phyloP scores from a whole-genome alignment of 2,888 invertebrate genomes.

The Trichopria drosophilae region DNA sequence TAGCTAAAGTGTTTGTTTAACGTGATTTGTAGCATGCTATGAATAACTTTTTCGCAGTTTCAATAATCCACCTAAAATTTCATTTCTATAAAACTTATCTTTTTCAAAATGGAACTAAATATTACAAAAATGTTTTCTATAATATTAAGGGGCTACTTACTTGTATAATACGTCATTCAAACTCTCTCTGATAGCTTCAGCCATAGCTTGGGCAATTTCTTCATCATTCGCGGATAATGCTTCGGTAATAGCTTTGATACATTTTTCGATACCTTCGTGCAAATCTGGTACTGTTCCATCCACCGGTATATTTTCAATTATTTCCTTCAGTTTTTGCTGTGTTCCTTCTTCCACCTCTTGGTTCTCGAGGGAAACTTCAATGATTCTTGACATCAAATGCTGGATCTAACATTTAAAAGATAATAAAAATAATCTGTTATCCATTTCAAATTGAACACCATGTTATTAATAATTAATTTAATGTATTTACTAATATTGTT shows the following conservation, averaged over 20 bases:
- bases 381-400: constrained; percentile 29
- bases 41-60: too few relatives aligned
- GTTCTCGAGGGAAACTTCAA: constrained; percentile 24
- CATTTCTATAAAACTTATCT: too few relatives aligned
- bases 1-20: too few relatives aligned
- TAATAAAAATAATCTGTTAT: neutral
- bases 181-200: constrained; percentile 29
- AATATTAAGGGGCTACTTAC: constrained; percentile 27
- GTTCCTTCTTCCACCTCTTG: constrained; percentile 20
- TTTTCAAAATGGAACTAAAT: too few relatives aligned
- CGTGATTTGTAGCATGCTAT: too few relatives aligned
- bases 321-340: constrained; percentile 29
- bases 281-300: constrained; percentile 27
- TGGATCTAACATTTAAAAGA: constrained; percentile 26
- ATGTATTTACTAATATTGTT: too few relatives aligned
- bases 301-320: constrained; percentile 31
- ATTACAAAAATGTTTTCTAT: too few relatives aligned
- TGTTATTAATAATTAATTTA: too few relatives aligned
- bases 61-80: too few relatives aligned
- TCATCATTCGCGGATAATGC: constrained; percentile 26
- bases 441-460: too few relatives aligned
- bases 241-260: constrained; percentile 32
- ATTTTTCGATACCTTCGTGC: constrained; percentile 31
- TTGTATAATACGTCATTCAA: constrained; percentile 34
- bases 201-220: constrained; percentile 22